Percentiles rank a stretch among this genome's conserved stretches.
Conservation (phyloP, 2,888 invertebrate species). For the Phengaris alcon region DNA sequence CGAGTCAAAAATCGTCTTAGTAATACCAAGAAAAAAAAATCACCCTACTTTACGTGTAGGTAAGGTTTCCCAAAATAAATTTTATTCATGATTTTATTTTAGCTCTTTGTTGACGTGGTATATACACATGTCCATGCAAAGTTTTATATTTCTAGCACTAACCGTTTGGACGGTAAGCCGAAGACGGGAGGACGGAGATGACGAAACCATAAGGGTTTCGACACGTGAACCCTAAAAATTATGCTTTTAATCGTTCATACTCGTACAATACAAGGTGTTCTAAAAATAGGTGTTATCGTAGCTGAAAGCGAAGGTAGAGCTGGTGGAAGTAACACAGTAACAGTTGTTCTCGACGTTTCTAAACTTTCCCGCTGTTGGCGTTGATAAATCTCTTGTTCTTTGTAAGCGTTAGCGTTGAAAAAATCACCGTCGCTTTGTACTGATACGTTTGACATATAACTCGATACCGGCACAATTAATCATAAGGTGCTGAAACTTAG, state of each 20-base stretch:
- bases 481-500: constrained; percentile 21
- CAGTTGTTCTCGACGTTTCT: constrained; percentile 29
- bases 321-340: constrained; percentile 15
- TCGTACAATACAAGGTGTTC: neutral
- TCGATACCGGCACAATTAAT: constrained; percentile 29
- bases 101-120: too few species aligned
- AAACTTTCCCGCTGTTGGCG: constrained; percentile 39
- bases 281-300: constrained; percentile 13
- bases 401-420: constrained; percentile 37
- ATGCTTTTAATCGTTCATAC: neutral
- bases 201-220: neutral
- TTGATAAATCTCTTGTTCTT: constrained; percentile 41
- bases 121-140: too few species aligned
- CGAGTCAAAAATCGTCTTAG: too few species aligned
- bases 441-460: constrained; percentile 32
- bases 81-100: too few species aligned
- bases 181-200: too few species aligned
- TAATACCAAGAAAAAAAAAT: too few species aligned
- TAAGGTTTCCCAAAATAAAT: too few species aligned
- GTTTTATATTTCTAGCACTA: too few species aligned
- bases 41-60: too few species aligned
- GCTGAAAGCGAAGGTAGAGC: neutral
- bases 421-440: constrained; percentile 34
- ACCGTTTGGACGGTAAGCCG: too few species aligned
- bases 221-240: neutral